phyloP scores from a whole-genome alignment of 1,140 invertebrate species.

The Theocolax elegans region DNA sequence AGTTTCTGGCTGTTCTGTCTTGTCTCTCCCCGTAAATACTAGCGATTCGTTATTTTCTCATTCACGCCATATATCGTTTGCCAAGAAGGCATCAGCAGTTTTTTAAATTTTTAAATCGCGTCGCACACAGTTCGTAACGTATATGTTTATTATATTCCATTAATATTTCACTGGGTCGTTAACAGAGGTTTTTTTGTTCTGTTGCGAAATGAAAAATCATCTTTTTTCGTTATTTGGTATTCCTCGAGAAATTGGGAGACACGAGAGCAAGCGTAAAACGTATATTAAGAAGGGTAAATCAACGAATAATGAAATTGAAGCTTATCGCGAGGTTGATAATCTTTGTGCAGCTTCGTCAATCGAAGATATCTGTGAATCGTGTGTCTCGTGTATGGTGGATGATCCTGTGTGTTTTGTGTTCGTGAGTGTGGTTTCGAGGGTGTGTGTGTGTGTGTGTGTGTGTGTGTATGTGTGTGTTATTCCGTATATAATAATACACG shows the following conservation, averaged over 20 bases:
- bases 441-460: constrained; percentile 44
- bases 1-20: constrained; percentile 34
- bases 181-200: background rate
- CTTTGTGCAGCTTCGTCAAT: constrained; percentile 46
- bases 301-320: constrained; percentile 43
- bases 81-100: too few species aligned
- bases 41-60: constrained; percentile 9
- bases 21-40: constrained; percentile 34
- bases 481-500: constrained; percentile 56
- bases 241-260: background rate
- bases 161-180: constrained; percentile 28
- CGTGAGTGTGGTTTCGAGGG: too few species aligned
- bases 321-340: constrained; percentile 48
- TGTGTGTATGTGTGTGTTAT: constrained; percentile 39
- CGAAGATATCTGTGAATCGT: background rate
- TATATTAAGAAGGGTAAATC: background rate
- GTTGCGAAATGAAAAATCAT: background rate
- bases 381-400: constrained; percentile 36
- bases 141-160: constrained; percentile 16
- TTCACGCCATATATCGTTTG: too few species aligned
- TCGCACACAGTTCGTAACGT: constrained; percentile 10
- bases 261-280: background rate
- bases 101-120: constrained; percentile 15
- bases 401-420: too few species aligned
- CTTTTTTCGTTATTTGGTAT: too few species aligned